Base-by-base conservation (phyloP, 2,797 vertebrate genomes). In the Pteropus rufus region DNA sequence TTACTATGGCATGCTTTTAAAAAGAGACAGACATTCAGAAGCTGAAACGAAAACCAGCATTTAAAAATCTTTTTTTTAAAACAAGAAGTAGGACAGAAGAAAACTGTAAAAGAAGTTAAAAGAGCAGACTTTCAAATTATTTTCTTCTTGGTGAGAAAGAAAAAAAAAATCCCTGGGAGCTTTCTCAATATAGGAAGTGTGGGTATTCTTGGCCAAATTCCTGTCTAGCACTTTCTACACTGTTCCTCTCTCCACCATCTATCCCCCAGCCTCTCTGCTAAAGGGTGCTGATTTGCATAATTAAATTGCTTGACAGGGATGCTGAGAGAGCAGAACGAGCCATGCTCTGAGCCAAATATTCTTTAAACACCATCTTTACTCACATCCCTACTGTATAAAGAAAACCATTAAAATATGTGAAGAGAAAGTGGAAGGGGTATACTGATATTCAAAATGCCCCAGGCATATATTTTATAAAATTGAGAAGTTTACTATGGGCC, bases 131-230 rank as follows among this genome's bases (percentile, higher is more conserved):
- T 97, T 65, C 65, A 94, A 83, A 97, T 97, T 95, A 64, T 82
- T 96, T 94, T 93, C 26, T 88, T 92, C 83, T 96, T 75, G 67
- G 46, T 0, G 14, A 70, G 44, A 73, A 96, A 72, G 11, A 9
- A 58, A 77, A 91, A 91, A 89, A 72, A 76, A n/a, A 10, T 64
- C 29, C 64, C 64, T 76, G 56, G 84, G 77, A 90, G 72, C 49
- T 92, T 93, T 96, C 90, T 93, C 80, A 86, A 8, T 34, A 92
- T 80, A 89, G 92, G 54, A 97, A 96, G 67, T 91, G 85, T 90
- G 94, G 93, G 86, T 97, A 97, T 97, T 97, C 92, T 96, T 93
- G 95, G 93, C 92, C 93, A 92, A 89, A 95, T 81, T 96, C 90
- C 64, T 96, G 96, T 97, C 97, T 96, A 94, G 97, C 97, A 94